These are phyloP conservation scores for Phrynosoma blainvillii DNA, from an alignment of 2,113 vertebrate genomes.

Conservation along the genomic window DNA sequence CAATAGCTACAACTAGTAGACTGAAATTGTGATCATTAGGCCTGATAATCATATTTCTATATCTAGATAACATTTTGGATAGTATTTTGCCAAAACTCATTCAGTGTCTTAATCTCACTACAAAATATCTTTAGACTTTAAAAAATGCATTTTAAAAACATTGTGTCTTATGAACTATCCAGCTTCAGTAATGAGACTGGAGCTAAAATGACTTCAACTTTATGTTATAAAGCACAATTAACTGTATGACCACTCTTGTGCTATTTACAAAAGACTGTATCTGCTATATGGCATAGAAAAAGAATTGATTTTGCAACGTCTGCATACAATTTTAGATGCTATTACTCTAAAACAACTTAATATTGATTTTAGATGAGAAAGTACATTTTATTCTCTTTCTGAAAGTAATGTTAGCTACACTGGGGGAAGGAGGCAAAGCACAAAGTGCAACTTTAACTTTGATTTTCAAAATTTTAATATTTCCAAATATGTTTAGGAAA, in stretches of 20 bases:
- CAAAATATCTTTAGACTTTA: conserved; percentile 33
- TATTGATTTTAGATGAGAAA: conserved; percentile 48
- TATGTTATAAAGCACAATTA: conserved; percentile 26
- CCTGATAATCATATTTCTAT: conserved; percentile 15
- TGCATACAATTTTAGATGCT: conserved; percentile 49
- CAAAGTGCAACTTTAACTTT: conserved; percentile 49
- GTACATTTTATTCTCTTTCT: conserved; percentile 24
- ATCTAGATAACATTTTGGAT: conserved; percentile 11
- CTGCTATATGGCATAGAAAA: conserved; percentile 24
- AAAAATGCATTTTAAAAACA: background rate
- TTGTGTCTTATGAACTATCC: conserved; percentile 1
- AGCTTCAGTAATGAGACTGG: conserved; percentile 34
- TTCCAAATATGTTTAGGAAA: conserved; percentile 45
- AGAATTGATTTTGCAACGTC: conserved; percentile 47
- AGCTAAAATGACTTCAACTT: conserved; percentile 10
- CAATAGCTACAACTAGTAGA: background rate
- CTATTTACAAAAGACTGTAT: conserved; percentile 33
- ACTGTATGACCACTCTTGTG: conserved; percentile 36
- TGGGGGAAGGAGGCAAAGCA: background rate
- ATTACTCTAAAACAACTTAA: conserved; percentile 45
- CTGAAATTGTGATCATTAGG: conserved; percentile 12
- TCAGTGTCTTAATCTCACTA: conserved; percentile 21
- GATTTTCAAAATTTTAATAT: conserved; percentile 44
- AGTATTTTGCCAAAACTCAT: conserved; percentile 23
- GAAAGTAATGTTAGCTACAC: conserved; percentile 54